Evolutionary conservation across 2,888 invertebrate genomes (phyloP).

Genomic region (Ornithoptera alexandrae): DNA sequence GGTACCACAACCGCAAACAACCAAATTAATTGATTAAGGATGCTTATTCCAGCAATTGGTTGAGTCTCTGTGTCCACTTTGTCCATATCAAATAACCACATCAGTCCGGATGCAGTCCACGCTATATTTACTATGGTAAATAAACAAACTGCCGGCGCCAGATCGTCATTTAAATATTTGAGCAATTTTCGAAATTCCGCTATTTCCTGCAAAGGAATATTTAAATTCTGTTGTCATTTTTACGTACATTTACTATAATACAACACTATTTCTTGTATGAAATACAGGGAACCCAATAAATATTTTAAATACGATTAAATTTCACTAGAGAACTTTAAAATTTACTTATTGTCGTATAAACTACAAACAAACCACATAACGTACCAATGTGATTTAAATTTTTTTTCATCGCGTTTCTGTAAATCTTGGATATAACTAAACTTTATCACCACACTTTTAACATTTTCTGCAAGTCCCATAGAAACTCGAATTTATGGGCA

Average conservation of each 20-base stretch:
- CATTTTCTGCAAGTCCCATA: neutral
- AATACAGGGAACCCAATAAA: no score
- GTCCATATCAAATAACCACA: slow-evolving; percentile 84
- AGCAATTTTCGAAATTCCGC: slow-evolving; percentile 88
- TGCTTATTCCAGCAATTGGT: slow-evolving; percentile 80
- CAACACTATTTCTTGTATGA: no score
- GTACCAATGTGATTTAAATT: no score
- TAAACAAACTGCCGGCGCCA: slow-evolving; percentile 87
- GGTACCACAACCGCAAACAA: slow-evolving; percentile 82
- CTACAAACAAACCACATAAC: no score
- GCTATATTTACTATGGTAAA: slow-evolving; percentile 87
- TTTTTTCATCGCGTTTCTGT: no score
- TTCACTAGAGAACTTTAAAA: no score
- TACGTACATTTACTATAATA: no score
- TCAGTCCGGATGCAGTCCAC: slow-evolving; percentile 84
- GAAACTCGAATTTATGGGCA: neutral
- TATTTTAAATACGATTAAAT: no score
- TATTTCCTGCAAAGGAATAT: slow-evolving; percentile 81
- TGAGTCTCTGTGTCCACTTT: slow-evolving; percentile 79
- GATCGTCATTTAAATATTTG: slow-evolving; percentile 87
- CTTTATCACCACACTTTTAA: neutral
- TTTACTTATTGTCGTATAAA: no score
- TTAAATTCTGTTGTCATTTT: neutral
- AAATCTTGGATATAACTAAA: no score
- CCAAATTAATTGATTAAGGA: slow-evolving; percentile 83